A percentile compares a stretch with the other conserved stretches of the same genome.
phyloP scores from a whole-genome alignment of 2,113 vertebrate genomes.

The Lasiurus cinereus region DNA sequence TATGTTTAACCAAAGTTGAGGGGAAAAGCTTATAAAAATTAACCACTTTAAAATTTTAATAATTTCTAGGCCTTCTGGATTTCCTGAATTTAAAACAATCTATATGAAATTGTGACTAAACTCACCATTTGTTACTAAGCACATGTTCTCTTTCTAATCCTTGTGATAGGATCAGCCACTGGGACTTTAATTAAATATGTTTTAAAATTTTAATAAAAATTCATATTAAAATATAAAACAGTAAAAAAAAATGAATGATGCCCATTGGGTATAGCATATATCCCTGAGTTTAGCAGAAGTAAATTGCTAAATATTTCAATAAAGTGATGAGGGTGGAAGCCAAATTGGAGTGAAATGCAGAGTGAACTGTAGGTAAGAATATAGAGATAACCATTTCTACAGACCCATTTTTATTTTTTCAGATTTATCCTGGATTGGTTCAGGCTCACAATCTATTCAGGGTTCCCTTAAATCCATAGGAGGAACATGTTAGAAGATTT shows the following conservation, averaged over 20 bases:
- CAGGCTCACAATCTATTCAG: background rate
- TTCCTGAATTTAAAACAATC: background rate
- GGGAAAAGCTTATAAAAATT: slow-evolving; percentile 10
- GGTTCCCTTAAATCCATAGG: background rate
- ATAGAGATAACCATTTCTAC: background rate
- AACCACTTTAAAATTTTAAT: slow-evolving; percentile 38
- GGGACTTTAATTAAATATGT: background rate
- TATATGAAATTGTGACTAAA: background rate
- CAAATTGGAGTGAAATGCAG: background rate
- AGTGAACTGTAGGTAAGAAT: background rate
- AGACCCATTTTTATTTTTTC: background rate
- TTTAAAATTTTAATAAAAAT: background rate
- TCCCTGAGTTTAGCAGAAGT: background rate
- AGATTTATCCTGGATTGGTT: background rate
- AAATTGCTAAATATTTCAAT: background rate
- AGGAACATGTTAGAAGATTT: background rate
- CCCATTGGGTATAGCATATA: background rate
- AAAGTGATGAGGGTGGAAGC: background rate
- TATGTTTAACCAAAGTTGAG: slow-evolving; percentile 7
- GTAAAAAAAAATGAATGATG: background rate
- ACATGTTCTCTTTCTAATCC: background rate
- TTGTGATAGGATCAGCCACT: background rate
- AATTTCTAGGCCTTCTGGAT: slow-evolving; percentile 12
- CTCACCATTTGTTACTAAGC: background rate
- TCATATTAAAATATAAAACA: slow-evolving; percentile 16